A percentile compares a stretch with the other conserved stretches of the same genome.
phyloP scores from a whole-genome alignment of 2,888 invertebrate genomes.

The Pelosia muscerda region DNA sequence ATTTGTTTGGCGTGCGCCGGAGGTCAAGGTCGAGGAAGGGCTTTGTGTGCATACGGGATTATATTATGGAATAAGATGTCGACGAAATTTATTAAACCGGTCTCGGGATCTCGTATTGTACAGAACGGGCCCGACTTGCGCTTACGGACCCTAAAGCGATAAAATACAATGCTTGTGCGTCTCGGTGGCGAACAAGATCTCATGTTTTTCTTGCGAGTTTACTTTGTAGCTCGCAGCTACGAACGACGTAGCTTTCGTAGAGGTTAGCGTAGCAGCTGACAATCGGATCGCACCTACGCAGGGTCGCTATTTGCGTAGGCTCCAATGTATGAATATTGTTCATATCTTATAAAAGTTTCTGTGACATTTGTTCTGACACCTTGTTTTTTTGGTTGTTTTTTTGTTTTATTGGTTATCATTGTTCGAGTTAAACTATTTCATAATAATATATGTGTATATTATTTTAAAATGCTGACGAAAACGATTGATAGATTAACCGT shows the following conservation, averaged over 20 bases:
- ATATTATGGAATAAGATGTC: not conserved
- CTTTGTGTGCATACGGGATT: conserved; percentile 1
- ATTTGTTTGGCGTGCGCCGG: conserved; percentile 12
- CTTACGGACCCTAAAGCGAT: not conserved
- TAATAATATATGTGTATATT: too few relatives aligned
- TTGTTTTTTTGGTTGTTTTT: not conserved
- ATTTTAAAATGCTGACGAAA: not conserved
- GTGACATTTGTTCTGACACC: not conserved
- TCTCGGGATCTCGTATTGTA: not conserved
- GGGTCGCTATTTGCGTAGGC: not conserved
- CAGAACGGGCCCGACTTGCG: not conserved
- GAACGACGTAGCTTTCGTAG: conserved; percentile 12
- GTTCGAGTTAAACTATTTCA: too few relatives aligned
- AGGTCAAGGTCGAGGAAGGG: conserved; percentile 10
- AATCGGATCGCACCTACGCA: conserved; percentile 8
- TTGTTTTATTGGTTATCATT: not conserved
- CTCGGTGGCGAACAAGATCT: not conserved
- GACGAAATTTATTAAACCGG: not conserved
- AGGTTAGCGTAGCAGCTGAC: conserved; percentile 13
- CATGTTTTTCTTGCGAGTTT: not conserved
- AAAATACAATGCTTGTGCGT: conserved; percentile 3
- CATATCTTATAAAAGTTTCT: not conserved
- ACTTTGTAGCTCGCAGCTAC: not conserved
- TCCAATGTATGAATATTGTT: conserved; percentile 5
- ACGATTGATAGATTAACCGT: not conserved